Percentiles rank a stretch among this genome's conserved stretches.
phyloP scores from a whole-genome alignment of 92 coral and sea anemone species.

The Paragorgia papillata region DNA sequence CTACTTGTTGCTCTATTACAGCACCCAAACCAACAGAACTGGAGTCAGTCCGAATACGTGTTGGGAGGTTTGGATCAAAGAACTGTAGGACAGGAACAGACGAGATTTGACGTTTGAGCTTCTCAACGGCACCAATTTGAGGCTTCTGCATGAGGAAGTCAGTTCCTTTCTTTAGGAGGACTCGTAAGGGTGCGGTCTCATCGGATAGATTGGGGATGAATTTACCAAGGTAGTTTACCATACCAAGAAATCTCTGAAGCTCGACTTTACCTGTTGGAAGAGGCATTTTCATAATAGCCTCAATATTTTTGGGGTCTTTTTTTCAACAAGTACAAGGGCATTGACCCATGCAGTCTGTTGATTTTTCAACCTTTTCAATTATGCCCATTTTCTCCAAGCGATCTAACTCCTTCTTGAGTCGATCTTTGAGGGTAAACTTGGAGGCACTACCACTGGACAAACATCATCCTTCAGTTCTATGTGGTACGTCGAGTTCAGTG shows the following conservation, averaged over 20 bases:
- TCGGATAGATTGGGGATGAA: constrained; percentile 17
- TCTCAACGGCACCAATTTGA: constrained; percentile 9
- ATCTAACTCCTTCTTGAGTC: constrained; percentile 14
- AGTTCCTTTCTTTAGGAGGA: constrained; percentile 15
- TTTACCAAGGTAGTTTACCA: constrained; percentile 39
- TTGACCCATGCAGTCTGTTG: constrained; percentile 13
- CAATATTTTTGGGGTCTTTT: constrained; percentile 35
- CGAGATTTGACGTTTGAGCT: constrained; percentile 2
- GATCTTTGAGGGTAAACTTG: constrained; percentile 13
- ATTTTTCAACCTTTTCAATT: constrained; percentile 20
- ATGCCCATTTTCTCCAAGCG: constrained; percentile 18
- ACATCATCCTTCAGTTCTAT: constrained; percentile 20
- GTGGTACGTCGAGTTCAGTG: background rate
- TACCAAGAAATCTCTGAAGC: constrained; percentile 32
- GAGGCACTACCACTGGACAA: constrained; percentile 10
- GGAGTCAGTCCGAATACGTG: constrained; percentile 27
- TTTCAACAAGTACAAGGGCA: constrained; percentile 11
- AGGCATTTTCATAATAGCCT: constrained; percentile 35
- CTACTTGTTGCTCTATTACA: constrained; percentile 7
- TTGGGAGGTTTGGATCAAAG: constrained; percentile 8
- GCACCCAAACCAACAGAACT: constrained; percentile 33
- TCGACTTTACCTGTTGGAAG: constrained; percentile 24
- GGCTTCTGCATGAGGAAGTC: constrained; percentile 23
- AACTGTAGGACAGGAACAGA: constrained; percentile 6
- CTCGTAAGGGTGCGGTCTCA: constrained; percentile 18